Evolutionary conservation across 2,888 invertebrate genomes (phyloP).

Genomic region (Bombylius discolor): DNA sequence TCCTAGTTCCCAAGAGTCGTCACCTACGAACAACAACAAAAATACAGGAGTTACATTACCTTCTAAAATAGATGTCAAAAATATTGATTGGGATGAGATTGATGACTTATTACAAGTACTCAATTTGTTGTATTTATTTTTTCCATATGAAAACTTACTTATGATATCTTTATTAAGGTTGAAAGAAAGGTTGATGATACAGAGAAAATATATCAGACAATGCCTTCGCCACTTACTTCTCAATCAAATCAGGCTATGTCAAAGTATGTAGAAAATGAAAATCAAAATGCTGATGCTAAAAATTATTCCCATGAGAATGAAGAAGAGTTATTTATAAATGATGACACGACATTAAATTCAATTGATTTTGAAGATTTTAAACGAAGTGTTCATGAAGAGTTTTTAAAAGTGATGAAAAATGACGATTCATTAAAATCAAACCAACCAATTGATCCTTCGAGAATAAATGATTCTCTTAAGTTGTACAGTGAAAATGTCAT

Average conservation of each 20-base stretch:
- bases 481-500: conserved; percentile 35
- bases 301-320: conserved; percentile 26
- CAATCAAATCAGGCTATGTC: conserved; percentile 32
- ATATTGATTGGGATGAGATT: conserved; percentile 55
- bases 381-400: conserved; percentile 34
- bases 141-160: conserved; percentile 15
- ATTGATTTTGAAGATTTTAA: conserved; percentile 37
- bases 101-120: conserved; percentile 49
- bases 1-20: conserved; percentile 19
- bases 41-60: conserved; percentile 44
- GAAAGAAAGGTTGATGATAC: conserved; percentile 49
- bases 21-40: conserved; percentile 18
- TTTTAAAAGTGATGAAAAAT: conserved; percentile 33
- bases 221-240: conserved; percentile 50
- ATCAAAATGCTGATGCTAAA: background rate
- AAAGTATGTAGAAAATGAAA: conserved; percentile 15
- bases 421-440: conserved; percentile 35
- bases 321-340: conserved; percentile 6
- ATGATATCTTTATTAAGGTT: conserved; percentile 28
- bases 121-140: background rate
- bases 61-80: conserved; percentile 51
- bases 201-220: conserved; percentile 55
- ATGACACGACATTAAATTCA: conserved; percentile 31
- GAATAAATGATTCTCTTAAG: conserved; percentile 38
- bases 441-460: conserved; percentile 39